These are phyloP conservation scores for Melipona bicolor DNA, from an alignment of 2,888 invertebrate genomes.

Conservation along the genomic window DNA sequence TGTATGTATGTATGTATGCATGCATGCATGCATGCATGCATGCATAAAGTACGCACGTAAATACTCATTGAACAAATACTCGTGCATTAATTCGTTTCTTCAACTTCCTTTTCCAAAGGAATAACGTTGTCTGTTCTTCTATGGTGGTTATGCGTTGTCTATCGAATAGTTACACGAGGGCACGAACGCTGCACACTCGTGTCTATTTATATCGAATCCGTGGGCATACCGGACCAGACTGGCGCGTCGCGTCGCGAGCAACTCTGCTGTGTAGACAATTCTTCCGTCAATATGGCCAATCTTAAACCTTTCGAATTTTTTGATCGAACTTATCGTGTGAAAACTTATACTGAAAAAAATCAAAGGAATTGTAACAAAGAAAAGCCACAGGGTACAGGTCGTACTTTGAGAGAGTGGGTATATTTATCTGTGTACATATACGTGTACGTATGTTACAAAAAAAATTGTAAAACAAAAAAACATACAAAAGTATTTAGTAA, in stretches of 20 bases:
- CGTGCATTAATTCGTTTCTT: not conserved
- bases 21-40: not conserved
- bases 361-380: not conserved
- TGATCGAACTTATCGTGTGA: not conserved
- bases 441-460: too few relatives aligned
- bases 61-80: not conserved
- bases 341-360: not conserved
- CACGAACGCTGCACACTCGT: slow-evolving; percentile 35
- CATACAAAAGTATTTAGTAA: too few relatives aligned
- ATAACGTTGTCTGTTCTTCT: slow-evolving; percentile 2
- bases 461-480: too few relatives aligned
- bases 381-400: not conserved
- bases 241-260: slow-evolving; percentile 50
- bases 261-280: slow-evolving; percentile 29
- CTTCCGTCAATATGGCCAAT: slow-evolving; percentile 13
- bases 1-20: not conserved
- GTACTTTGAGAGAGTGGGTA: not conserved
- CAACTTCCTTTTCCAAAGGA: not conserved
- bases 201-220: slow-evolving; percentile 72
- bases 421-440: not conserved
- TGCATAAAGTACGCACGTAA: not conserved
- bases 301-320: not conserved
- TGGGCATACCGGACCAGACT: slow-evolving; percentile 70
- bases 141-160: slow-evolving; percentile 19
- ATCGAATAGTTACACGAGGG: slow-evolving; percentile 43